Percentiles rank a stretch among this genome's conserved stretches.
Conservation (phyloP, 2,888 invertebrate genomes). For the Acleris emargana region DNA sequence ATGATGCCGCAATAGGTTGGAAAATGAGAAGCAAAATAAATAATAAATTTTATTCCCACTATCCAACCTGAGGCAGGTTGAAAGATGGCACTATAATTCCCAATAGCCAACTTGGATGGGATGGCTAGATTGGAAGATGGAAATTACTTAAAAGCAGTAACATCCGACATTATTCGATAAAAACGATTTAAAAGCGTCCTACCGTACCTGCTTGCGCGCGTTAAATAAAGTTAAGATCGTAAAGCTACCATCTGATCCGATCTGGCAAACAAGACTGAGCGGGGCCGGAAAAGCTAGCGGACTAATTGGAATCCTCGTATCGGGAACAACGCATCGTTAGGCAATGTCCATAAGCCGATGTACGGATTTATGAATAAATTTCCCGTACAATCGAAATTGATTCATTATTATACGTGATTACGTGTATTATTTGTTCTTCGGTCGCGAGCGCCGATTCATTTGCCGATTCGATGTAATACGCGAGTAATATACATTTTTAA, state of each 20-base stretch:
- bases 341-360: constrained; percentile 33
- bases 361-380: constrained; percentile 33
- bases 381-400: constrained; percentile 29
- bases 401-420: constrained; percentile 26
- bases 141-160: too few relatives aligned
- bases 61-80: too few relatives aligned
- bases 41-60: too few relatives aligned
- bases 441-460: not conserved
- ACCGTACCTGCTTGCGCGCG: constrained; percentile 4
- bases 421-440: constrained; percentile 7
- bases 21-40: too few relatives aligned
- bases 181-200: constrained; percentile 9
- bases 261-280: constrained; percentile 1
- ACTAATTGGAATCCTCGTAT: constrained; percentile 32
- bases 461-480: constrained; percentile 15
- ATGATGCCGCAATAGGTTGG: too few relatives aligned
- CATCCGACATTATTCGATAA: constrained; percentile 6
- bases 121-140: too few relatives aligned
- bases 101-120: too few relatives aligned
- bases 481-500: not conserved
- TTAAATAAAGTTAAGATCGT: constrained; percentile 20
- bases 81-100: too few relatives aligned
- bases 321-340: constrained; percentile 32
- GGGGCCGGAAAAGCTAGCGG: constrained; percentile 22
- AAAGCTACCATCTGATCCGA: constrained; percentile 17